Conservation (phyloP, 2,113 vertebrate genomes). For the Eudyptes chrysolophus region DNA sequence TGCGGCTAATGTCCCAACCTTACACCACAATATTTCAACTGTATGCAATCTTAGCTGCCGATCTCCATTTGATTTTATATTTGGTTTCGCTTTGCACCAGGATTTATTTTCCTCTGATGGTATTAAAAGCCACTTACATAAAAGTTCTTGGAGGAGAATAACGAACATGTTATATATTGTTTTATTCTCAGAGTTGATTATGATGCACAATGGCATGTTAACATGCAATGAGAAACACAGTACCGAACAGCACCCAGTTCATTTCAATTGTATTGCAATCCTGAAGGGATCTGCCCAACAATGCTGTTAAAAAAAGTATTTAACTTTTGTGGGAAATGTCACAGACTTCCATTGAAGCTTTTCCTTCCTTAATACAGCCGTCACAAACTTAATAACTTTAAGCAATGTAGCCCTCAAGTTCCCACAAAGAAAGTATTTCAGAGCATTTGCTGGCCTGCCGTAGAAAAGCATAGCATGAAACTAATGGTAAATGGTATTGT, state of each 20-base stretch:
- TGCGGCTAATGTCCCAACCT: neutral
- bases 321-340: constrained; percentile 28
- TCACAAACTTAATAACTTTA: neutral
- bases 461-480: neutral
- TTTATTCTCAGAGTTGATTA: neutral
- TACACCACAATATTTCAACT: neutral
- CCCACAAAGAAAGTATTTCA: constrained; percentile 1
- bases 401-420: neutral
- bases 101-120: neutral
- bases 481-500: neutral
- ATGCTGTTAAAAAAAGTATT: neutral
- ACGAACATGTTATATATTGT: neutral
- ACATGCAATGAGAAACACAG: neutral
- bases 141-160: neutral
- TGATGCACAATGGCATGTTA: neutral
- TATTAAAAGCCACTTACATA: neutral
- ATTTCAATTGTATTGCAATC: constrained; percentile 11
- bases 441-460: neutral
- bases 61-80: neutral
- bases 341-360: neutral
- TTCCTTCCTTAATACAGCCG: constrained; percentile 28
- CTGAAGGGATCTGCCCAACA: constrained; percentile 16
- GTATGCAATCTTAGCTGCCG: neutral
- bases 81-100: neutral
- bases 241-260: neutral